Evolutionary conservation across 1,140 invertebrate species (phyloP).

Genomic region (Drosophila lowei): DNA sequence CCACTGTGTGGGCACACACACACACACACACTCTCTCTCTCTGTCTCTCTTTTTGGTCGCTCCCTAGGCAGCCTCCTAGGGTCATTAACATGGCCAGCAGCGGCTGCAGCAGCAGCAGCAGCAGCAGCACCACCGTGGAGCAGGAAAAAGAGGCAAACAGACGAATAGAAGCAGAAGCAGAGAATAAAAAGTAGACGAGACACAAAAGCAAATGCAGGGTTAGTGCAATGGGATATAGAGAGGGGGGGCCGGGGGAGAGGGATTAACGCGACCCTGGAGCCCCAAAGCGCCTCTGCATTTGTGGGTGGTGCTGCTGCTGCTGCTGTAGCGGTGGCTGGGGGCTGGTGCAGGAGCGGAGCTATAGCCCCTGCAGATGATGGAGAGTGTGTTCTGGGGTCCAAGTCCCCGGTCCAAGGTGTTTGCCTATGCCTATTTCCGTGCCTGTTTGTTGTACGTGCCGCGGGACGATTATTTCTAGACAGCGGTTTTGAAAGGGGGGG

Average conservation of each 20-base stretch:
- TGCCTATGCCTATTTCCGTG: constrained; percentile 33
- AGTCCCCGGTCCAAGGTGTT: constrained; percentile 42
- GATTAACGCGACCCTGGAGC: constrained; percentile 54
- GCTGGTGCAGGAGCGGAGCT: constrained; percentile 1
- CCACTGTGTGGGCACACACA: constrained; percentile 35
- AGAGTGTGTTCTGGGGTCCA: constrained; percentile 23
- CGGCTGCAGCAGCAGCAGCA: constrained; percentile 21
- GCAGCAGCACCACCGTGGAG: constrained; percentile 10
- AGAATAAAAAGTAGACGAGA: constrained; percentile 58
- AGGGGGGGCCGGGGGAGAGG: constrained; percentile 10
- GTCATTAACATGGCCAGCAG: constrained; percentile 74
- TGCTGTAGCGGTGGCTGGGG: constrained; percentile 17
- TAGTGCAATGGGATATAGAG: neutral
- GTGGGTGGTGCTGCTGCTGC: constrained; percentile 63
- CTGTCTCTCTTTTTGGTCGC: constrained; percentile 3
- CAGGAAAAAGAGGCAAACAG: constrained; percentile 37
- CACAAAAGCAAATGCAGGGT: constrained; percentile 62
- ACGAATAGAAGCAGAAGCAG: constrained; percentile 16
- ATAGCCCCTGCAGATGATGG: neutral
- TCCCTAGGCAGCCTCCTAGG: constrained; percentile 68
- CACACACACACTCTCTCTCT: neutral
- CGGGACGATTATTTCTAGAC: constrained; percentile 32
- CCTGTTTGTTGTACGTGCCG: constrained; percentile 55
- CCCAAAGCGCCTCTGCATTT: constrained; percentile 64
- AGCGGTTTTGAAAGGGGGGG: constrained; percentile 5